Evolutionary conservation across 1,140 invertebrate genomes (phyloP).

Genomic region (Onthophagus taurus): DNA sequence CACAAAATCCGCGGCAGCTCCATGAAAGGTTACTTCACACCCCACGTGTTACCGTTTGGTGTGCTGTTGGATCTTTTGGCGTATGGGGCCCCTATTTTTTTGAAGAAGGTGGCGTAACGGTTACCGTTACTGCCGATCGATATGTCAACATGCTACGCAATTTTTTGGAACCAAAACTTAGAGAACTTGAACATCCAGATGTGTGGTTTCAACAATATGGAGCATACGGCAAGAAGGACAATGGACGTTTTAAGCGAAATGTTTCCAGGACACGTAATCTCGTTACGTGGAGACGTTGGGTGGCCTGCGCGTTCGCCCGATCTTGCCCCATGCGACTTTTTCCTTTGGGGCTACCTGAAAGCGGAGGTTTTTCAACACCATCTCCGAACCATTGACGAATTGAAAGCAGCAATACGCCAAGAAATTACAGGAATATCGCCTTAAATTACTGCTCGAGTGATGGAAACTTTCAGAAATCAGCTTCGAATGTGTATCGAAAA

Average conservation of each 20-base stretch:
- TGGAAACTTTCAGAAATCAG: no score
- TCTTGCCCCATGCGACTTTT: no score
- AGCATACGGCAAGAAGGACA: conserved; percentile 22
- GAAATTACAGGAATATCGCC: no score
- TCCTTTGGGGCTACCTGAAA: no score
- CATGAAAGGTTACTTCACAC: conserved; percentile 15
- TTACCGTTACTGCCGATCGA: conserved; percentile 16
- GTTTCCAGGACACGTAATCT: conserved; percentile 24
- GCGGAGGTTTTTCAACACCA: no score
- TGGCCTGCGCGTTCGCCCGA: no score
- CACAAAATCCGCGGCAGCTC: conserved; percentile 13
- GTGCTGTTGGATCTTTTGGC: conserved; percentile 12
- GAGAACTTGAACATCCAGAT: conserved; percentile 5
- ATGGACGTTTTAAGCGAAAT: conserved; percentile 21
- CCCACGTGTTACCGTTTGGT: conserved; percentile 18
- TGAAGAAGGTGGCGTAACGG: conserved; percentile 12
- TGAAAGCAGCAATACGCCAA: no score
- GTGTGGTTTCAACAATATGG: conserved; percentile 8
- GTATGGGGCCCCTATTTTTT: conserved; percentile 14
- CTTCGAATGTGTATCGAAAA: no score
- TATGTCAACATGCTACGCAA: conserved; percentile 16
- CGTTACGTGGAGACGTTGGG: no score
- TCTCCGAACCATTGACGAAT: no score
- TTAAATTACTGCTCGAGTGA: no score
- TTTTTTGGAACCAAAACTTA: conserved; percentile 12